Evolutionary conservation across 2,888 invertebrate genomes (phyloP).

Genomic region (Bombylius major): DNA sequence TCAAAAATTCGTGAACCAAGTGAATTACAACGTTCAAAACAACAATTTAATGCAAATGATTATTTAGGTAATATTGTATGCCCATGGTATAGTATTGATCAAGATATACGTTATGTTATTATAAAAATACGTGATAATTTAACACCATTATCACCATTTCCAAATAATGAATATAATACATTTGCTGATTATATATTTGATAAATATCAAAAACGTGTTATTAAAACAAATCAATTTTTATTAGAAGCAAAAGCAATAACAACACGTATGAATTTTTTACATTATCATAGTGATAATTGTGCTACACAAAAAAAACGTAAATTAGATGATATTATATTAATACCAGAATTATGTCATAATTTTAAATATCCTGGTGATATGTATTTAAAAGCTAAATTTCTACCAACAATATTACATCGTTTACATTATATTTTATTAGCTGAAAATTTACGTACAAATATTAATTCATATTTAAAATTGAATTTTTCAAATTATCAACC

Average conservation of each 20-base stretch:
- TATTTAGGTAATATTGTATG: constrained; percentile 66
- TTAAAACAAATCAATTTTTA: constrained; percentile 52
- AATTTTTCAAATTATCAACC: constrained; percentile 22
- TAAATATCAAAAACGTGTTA: constrained; percentile 57
- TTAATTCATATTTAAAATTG: constrained; percentile 25
- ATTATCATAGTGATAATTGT: constrained; percentile 20
- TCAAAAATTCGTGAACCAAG: constrained; percentile 34
- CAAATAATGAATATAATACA: constrained; percentile 41
- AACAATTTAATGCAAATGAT: constrained; percentile 42
- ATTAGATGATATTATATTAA: constrained; percentile 48
- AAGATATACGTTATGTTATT: constrained; percentile 50
- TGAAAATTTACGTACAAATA: constrained; percentile 32
- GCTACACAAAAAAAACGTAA: constrained; percentile 25
- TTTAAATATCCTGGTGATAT: constrained; percentile 58
- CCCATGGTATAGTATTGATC: constrained; percentile 64
- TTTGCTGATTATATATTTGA: constrained; percentile 63
- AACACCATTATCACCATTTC: constrained; percentile 54
- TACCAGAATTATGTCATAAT: constrained; percentile 77
- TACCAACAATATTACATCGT: constrained; percentile 79
- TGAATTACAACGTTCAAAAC: constrained; percentile 38
- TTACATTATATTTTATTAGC: constrained; percentile 29
- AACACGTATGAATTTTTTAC: constrained; percentile 30
- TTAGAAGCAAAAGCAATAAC: constrained; percentile 56
- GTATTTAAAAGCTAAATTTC: constrained; percentile 71
- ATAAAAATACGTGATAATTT: constrained; percentile 52